A percentile compares a stretch with the other conserved stretches of the same genome.
Conservation (phyloP, 1,140 invertebrate species). For the Pseudomyrmex flavicornis region DNA sequence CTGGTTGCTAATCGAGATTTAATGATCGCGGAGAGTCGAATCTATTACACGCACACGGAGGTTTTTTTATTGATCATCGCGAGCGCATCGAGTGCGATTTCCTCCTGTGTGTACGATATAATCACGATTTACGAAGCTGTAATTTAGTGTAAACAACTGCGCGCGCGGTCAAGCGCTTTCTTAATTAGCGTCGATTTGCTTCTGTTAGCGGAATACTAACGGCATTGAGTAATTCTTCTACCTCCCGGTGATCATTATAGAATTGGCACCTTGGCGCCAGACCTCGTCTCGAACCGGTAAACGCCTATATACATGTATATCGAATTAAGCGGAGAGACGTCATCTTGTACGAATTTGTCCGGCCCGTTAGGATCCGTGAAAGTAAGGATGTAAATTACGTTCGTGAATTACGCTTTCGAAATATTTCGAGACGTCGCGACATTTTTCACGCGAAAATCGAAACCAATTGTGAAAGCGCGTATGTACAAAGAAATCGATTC, state of each 20-base stretch:
- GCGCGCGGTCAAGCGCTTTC: conserved; percentile 45
- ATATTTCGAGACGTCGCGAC: conserved; percentile 37
- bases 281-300: conserved; percentile 16
- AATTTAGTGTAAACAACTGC: conserved; percentile 52
- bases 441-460: conserved; percentile 47
- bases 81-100: neutral
- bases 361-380: conserved; percentile 53
- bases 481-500: neutral
- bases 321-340: conserved; percentile 33
- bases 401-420: conserved; percentile 58
- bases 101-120: neutral
- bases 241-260: neutral
- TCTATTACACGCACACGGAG: conserved; percentile 19
- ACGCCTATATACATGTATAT: neutral
- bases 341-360: conserved; percentile 15
- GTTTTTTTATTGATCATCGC: neutral
- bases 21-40: conserved; percentile 31
- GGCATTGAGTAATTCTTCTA: conserved; percentile 43
- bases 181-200: conserved; percentile 64
- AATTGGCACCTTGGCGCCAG: conserved; percentile 13
- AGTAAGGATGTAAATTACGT: conserved; percentile 50
- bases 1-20: conserved; percentile 37
- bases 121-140: conserved; percentile 44
- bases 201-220: conserved; percentile 54
- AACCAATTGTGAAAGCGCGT: conserved; percentile 28